Percentiles rank a stretch among this genome's conserved stretches.
These are phyloP conservation scores for Chauna torquata DNA, from an alignment of 2,113 vertebrate genomes.

Conservation along the genomic window DNA sequence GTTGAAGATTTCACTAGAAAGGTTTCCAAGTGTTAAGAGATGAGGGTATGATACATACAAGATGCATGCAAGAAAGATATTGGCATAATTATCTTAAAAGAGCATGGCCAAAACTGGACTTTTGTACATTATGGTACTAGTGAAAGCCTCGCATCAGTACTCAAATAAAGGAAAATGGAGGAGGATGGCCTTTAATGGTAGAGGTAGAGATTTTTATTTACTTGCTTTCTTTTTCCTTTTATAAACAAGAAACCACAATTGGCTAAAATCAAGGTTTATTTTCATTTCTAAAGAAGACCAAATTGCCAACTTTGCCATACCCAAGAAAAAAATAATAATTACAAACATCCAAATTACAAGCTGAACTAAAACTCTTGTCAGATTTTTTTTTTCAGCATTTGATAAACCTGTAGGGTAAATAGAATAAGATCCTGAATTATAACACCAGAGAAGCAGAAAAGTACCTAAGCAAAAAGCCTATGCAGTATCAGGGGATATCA, in stretches of 20 bases:
- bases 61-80: neutral
- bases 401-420: neutral
- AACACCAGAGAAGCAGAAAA: neutral
- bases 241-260: neutral
- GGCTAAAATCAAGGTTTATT: neutral
- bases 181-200: neutral
- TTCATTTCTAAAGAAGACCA: neutral
- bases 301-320: neutral
- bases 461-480: neutral
- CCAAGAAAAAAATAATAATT: neutral
- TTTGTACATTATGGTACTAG: neutral
- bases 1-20: neutral
- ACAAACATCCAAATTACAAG: neutral
- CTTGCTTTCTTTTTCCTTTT: neutral
- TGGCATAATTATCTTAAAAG: neutral
- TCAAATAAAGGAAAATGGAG: neutral
- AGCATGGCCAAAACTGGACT: neutral
- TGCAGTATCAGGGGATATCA: neutral
- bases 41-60: neutral
- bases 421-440: neutral
- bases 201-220: neutral
- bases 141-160: neutral
- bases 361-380: neutral
- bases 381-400: neutral
- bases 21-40: accelerated